Evolutionary conservation across 1,140 invertebrate species (phyloP), one percentile per base, ranked within the genome.

Genomic region (Sycophila sp.): DNA sequence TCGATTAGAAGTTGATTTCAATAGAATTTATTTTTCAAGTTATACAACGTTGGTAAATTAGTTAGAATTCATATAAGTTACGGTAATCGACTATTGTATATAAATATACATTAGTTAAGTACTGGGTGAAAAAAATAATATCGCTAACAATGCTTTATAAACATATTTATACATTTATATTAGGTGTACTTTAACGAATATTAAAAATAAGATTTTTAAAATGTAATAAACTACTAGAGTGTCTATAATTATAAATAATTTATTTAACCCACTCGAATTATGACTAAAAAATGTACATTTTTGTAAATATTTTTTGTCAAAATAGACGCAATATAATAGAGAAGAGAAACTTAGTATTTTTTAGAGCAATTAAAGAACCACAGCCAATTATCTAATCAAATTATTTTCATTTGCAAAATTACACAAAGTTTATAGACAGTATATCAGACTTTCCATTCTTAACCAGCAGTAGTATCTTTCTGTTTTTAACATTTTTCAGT

Each of bases 271-370:
- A 34, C n/a, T 10, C 22, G 22, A n/a, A 38, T 30, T 38, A 34
- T 19, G 24, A 45, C 64, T 56, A 56, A 66, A 10, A 66, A 66
- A 66, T 66, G 51, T 59, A 67, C 19, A 22, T 34, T 45, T 45
- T 30, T 28, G 22, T 10, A 32, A 55, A 32, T 53, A 36, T 40
- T 69, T 60, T 45, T 24, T 60, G 2, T 42, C n/a, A 1, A 42
- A 32, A 22, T 22, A 49, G 8, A 49, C 11, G 17, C n/a, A 5
- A 4, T 11, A n/a, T n/a, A 8, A n/a, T n/a, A n/a, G n/a, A n/a
- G n/a, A n/a, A n/a, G n/a, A n/a, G n/a, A n/a, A n/a, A n/a, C n/a
- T n/a, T n/a, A n/a, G n/a, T n/a, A n/a, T n/a, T n/a, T 7, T 49
- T 30, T 24, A 49, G 36, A 13, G 2, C 4, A 56, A 47, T 47